These are phyloP conservation scores for Dolichoris vasculosae DNA, from an alignment of 1,140 invertebrate genomes.

Conservation along the genomic window DNA sequence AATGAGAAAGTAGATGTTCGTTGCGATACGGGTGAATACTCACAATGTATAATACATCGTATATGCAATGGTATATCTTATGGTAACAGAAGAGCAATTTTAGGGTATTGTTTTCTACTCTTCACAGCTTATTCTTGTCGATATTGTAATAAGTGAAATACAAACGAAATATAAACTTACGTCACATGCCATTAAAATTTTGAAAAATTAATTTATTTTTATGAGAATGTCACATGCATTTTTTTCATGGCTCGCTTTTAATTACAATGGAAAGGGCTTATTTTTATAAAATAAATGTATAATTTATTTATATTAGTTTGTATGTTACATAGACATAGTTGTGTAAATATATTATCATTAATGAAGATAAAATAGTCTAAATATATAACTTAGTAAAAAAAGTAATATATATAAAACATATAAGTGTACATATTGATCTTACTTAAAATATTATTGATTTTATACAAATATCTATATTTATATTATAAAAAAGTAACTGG, in stretches of 20 bases:
- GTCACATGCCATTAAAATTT: neutral
- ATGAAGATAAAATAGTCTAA: neutral
- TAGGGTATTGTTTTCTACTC: neutral
- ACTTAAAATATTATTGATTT: neutral
- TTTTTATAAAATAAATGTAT: neutral
- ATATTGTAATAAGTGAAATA: neutral
- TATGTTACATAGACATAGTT: neutral
- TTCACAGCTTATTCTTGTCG: neutral
- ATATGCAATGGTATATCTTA: neutral
- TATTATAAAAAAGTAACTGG: neutral
- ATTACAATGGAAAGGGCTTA: neutral
- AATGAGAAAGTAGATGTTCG: slow-evolving; percentile 17
- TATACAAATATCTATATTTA: neutral
- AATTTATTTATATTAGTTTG: neutral
- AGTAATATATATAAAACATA: neutral
- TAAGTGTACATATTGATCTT: neutral
- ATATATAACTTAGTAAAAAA: neutral
- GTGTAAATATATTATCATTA: neutral
- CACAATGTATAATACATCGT: neutral
- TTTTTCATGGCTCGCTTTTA: neutral
- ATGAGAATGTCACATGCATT: neutral
- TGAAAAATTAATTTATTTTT: slow-evolving; percentile 3
- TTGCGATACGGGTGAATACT: no score
- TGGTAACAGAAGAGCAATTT: neutral
- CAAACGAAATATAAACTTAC: neutral